A percentile compares a stretch with the other conserved stretches of the same genome.
These are phyloP conservation scores for Gastracanthus pulcherrimus DNA, from an alignment of 2,888 invertebrate genomes.

Conservation along the genomic window DNA sequence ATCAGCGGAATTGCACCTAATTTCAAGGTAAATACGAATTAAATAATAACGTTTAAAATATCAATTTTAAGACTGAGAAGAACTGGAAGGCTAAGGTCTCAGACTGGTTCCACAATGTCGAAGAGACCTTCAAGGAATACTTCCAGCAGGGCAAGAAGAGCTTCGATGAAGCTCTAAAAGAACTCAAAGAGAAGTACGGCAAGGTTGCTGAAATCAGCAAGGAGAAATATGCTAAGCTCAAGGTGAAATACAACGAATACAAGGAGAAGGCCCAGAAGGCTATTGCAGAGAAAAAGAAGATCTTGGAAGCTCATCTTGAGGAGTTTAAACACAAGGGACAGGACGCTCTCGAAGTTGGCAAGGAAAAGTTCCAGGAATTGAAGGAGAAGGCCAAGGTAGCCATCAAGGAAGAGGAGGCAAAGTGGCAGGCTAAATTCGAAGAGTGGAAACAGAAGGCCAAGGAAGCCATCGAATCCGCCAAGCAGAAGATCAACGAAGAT, in stretches of 20 bases:
- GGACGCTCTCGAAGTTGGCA: background rate
- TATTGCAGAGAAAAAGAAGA: constrained; percentile 9
- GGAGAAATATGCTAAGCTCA: constrained; percentile 9
- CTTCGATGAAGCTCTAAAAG: background rate
- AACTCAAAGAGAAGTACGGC: background rate
- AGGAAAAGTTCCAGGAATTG: constrained; percentile 21
- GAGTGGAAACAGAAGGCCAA: background rate
- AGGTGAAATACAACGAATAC: background rate
- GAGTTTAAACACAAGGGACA: constrained; percentile 18
- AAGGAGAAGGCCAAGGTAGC: constrained; percentile 15
- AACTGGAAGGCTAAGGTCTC: constrained; percentile 5
- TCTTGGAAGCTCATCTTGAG: constrained; percentile 1
- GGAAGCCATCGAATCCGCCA: background rate
- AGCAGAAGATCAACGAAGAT: background rate
- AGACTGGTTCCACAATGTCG: constrained; percentile 8
- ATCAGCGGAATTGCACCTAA: too few relatives aligned
- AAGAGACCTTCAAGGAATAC: background rate
- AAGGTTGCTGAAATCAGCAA: background rate
- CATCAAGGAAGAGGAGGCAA: constrained; percentile 18
- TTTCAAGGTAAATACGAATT: too few relatives aligned
- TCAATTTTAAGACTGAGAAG: background rate
- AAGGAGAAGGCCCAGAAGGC: background rate
- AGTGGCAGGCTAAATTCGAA: background rate
- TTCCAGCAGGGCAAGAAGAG: background rate
- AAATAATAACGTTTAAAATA: background rate